Evolutionary conservation across 2,797 vertebrate species (phyloP), one percentile per base, ranked within the genome.

Genomic region (Molothrus aeneus): DNA sequence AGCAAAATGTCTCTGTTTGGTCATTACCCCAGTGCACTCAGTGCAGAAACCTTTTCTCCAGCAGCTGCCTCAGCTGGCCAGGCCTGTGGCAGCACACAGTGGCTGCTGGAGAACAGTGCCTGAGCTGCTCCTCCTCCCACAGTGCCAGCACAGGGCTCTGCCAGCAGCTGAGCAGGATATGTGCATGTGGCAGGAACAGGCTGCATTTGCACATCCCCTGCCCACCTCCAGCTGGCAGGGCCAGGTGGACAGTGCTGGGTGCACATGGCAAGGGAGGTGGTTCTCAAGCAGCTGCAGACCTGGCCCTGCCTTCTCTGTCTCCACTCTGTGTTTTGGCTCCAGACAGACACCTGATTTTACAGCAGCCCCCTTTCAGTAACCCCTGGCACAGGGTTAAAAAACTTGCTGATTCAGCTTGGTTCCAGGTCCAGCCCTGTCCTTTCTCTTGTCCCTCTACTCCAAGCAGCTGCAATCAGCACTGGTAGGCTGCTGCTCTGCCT

Each of bases 181-280:
- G 5, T 17, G 6, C 16, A 11, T 25, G 40, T 24, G 31, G 25
- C 24, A 26, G 68, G 31, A 54, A n/a, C 12, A 25, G 56, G 40
- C 47, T n/a, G 13, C 10, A 4, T 45, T 50, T 32, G n/a, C 57
- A 3, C 3, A 7, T 7, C 2, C 1, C 24, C 59, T 75, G 43
- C 57, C 36, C 3, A 0, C 7, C 32, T 63, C 11, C 32, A 3
- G 5, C 43, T 18, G 61, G 53, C 45, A 28, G 14, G 66, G 40
- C n/a, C 36, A 56, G 60, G 3, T 3, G 38, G 42, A 73, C 54
- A 80, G 16, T 2, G 9, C 63, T 29, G 10, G 3, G 22, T 4
- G 6, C 0, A 0, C 32, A 3, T 1, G 25, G 21, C 31, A 26
- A 26, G 11, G 0, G 0, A 70, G 42, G 20, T n/a, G 38, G 8